Evolutionary conservation across 2,797 vertebrate genomes (phyloP).

Genomic region (Halcyon leucocephala): DNA sequence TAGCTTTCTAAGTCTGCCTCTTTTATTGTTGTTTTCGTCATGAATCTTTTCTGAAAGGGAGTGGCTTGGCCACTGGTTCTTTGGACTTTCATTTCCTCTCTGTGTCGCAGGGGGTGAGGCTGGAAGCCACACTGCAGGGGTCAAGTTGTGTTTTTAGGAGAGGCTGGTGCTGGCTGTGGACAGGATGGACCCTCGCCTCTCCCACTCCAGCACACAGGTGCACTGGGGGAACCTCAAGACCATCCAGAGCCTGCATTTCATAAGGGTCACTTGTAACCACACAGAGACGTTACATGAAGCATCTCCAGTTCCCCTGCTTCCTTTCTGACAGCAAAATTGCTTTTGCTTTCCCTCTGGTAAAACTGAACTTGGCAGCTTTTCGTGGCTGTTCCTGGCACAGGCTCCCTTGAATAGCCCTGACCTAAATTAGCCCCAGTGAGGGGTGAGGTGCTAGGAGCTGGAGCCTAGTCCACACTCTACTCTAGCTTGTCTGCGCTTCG

Average conservation of each 20-base stretch:
- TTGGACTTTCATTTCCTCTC: neutral
- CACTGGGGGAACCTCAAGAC: neutral
- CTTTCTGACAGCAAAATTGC: neutral
- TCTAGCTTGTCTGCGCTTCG: neutral
- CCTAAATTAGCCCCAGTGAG: neutral
- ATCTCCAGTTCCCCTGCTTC: neutral
- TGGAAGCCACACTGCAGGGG: neutral
- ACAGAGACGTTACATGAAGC: neutral
- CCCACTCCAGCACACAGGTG: rapidly evolving
- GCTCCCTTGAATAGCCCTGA: neutral
- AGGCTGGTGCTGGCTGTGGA: rapidly evolving
- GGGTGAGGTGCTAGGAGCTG: neutral
- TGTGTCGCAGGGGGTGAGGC: rapidly evolving
- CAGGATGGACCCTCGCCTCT: rapidly evolving
- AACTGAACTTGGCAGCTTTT: neutral
- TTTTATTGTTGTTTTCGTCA: neutral
- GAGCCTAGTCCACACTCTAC: neutral
- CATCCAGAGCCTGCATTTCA: neutral
- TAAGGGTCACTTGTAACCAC: neutral
- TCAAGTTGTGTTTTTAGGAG: neutral
- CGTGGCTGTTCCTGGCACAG: neutral
- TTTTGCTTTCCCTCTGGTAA: neutral
- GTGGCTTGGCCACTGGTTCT: neutral
- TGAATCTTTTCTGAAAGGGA: neutral
- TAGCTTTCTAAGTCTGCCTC: neutral